Percentiles rank a stretch among this genome's conserved stretches.
Conservation (phyloP, 1,140 invertebrate genomes). For the Adoxophyes honmai region DNA sequence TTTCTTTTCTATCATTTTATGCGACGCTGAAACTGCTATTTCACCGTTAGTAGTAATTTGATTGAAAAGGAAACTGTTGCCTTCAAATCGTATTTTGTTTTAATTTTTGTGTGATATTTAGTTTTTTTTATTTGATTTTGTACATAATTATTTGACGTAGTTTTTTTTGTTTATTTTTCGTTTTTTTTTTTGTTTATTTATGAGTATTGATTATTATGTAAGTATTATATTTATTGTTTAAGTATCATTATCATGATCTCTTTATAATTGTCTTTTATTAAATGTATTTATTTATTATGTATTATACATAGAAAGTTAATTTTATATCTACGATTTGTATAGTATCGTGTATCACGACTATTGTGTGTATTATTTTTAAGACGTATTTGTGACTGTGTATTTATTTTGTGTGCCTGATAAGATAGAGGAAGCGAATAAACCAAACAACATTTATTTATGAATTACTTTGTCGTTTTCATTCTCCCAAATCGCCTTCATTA, state of each 20-base stretch:
- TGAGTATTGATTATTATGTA: slow-evolving; percentile 20
- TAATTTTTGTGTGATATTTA: slow-evolving; percentile 14
- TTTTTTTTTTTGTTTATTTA: slow-evolving; percentile 16
- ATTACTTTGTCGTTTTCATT: too few species aligned
- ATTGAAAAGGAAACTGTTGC: slow-evolving; percentile 46
- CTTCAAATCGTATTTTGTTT: slow-evolving; percentile 10
- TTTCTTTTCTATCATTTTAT: slow-evolving; percentile 52
- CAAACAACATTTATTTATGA: slow-evolving; percentile 13
- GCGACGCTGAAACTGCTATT: slow-evolving; percentile 9
- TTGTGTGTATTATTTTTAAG: slow-evolving; percentile 17
- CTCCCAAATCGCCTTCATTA: too few species aligned
- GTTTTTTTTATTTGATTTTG: slow-evolving; percentile 16
- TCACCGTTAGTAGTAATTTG: slow-evolving; percentile 37
- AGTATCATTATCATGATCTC: not conserved
- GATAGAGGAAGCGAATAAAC: slow-evolving; percentile 20
- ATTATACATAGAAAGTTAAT: slow-evolving; percentile 1
- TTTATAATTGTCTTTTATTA: not conserved
- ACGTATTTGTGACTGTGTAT: slow-evolving; percentile 22
- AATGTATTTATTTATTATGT: slow-evolving; percentile 3
- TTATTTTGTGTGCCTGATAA: slow-evolving; percentile 16
- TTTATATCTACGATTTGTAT: slow-evolving; percentile 12
- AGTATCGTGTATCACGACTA: slow-evolving; percentile 23
- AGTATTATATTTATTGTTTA: not conserved
- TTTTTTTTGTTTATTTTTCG: not conserved
- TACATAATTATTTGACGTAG: slow-evolving; percentile 4